These are phyloP conservation scores for Phragmatobia fuliginosa DNA, from an alignment of 2,888 invertebrate species.

Conservation along the genomic window DNA sequence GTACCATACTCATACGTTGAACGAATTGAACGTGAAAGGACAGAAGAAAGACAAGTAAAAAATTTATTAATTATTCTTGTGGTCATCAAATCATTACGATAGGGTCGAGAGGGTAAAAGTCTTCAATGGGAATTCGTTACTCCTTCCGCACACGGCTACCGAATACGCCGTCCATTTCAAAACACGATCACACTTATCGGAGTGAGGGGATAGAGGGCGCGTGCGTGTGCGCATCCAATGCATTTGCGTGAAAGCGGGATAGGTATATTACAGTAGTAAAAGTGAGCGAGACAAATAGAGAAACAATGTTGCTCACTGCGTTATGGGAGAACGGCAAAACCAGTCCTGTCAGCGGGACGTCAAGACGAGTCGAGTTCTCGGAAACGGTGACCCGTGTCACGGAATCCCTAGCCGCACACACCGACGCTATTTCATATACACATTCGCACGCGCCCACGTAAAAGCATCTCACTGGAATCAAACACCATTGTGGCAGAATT, in stretches of 20 bases:
- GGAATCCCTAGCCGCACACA: constrained; percentile 84
- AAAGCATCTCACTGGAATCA: constrained; percentile 59
- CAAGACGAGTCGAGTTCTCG: constrained; percentile 85
- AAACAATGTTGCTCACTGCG: constrained; percentile 80
- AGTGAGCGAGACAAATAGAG: constrained; percentile 64
- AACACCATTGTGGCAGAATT: constrained; percentile 63
- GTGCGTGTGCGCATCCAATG: constrained; percentile 83
- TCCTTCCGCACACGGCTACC: constrained; percentile 78
- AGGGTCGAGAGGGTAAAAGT: constrained; percentile 47
- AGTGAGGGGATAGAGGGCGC: constrained; percentile 79
- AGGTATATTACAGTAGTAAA: constrained; percentile 47
- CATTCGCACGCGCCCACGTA: constrained; percentile 47
- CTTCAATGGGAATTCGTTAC: constrained; percentile 77
- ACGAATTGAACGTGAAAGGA: not conserved
- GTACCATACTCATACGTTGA: not conserved
- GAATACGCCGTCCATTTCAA: constrained; percentile 80
- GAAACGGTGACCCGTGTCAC: constrained; percentile 86
- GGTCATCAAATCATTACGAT: not conserved
- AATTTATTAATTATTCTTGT: not conserved
- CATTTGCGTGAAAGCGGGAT: constrained; percentile 65
- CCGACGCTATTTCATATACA: constrained; percentile 54
- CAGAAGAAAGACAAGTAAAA: not conserved
- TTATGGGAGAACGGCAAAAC: constrained; percentile 81
- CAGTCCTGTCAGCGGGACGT: constrained; percentile 86
- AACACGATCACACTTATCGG: constrained; percentile 80